Conservation (phyloP, 2,888 invertebrate species). For the Trachelus stipa region DNA sequence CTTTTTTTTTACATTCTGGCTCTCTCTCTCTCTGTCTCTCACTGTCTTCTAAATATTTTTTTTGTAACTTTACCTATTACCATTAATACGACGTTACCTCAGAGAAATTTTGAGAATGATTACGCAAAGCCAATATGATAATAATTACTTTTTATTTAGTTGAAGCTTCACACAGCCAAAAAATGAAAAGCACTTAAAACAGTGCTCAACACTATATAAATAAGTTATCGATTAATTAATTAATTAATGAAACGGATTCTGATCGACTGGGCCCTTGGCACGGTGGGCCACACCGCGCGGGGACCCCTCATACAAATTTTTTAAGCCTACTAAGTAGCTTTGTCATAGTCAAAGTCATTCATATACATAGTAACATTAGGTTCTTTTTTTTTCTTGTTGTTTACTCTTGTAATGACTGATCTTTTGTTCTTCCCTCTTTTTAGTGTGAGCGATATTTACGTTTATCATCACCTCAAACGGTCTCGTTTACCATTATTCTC, state of each 20-base stretch:
- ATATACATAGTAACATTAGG: slow-evolving; percentile 38
- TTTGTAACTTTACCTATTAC: slow-evolving; percentile 27
- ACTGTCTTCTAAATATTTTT: slow-evolving; percentile 10
- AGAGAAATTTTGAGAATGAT: slow-evolving; percentile 49
- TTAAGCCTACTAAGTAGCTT: slow-evolving; percentile 46
- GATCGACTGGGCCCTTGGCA: slow-evolving; percentile 51
- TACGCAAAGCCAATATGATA: slow-evolving; percentile 34
- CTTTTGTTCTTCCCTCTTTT: slow-evolving; percentile 32
- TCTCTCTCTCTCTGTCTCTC: background rate
- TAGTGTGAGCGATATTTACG: slow-evolving; percentile 29
- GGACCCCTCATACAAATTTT: slow-evolving; percentile 38
- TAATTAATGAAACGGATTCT: slow-evolving; percentile 54
- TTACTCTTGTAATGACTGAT: slow-evolving; percentile 51
- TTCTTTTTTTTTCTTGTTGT: slow-evolving; percentile 33
- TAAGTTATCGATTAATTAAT: slow-evolving; percentile 60
- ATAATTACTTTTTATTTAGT: slow-evolving; percentile 37
- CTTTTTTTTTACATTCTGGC: background rate
- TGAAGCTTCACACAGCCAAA: slow-evolving; percentile 75
- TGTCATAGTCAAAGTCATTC: slow-evolving; percentile 39
- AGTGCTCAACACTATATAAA: slow-evolving; percentile 73
- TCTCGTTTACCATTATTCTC: slow-evolving; percentile 34
- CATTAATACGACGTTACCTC: slow-evolving; percentile 35
- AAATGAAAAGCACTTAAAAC: slow-evolving; percentile 76
- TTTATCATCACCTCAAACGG: slow-evolving; percentile 26
- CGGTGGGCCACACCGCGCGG: slow-evolving; percentile 44